Evolutionary conservation across 2,797 vertebrate genomes (phyloP), one percentile per base, ranked within the genome.

Genomic region (Artibeus jamaicensis): DNA sequence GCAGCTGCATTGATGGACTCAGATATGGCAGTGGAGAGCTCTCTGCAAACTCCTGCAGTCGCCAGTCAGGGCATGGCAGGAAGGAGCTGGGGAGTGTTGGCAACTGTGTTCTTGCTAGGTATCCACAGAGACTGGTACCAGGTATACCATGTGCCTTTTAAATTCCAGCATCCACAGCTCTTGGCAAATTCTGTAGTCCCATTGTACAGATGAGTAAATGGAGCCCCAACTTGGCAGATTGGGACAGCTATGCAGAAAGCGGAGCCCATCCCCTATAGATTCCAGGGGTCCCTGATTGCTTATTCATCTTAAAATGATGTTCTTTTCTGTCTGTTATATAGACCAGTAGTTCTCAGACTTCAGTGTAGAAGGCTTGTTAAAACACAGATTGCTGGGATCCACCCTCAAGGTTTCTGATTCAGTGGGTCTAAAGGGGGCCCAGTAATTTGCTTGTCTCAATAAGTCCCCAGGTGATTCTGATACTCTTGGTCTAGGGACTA

Each of bases 41-140:
- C 67, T 86, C 24, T 57, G 89, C 44, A 91, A 86, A 90, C 65
- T 89, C 82, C 86, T 91, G 65, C 76, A 78, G 12, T 78, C 22
- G 0, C 89, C 86, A 67, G 59, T 74, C 59, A 73, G 70, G 62
- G 53, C 26, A 34, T 65, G 70, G 94, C 11, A 44, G 50, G 42
- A 93, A 86, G 86, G 76, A 96, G 79, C 77, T 85, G 89, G 37
- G 79, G 46, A 90, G 46, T 71, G 42, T 16, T 93, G 95, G 89
- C 48, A 89, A 86, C 48, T 57, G 34, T 86, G 79, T 86, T 93
- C 85, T 86, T 93, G 42, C 71, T 62, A 78, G 89, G 95, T 97
- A 86, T 96, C 95, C 97, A 89, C 96, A 97, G 97, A 97, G 95
- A 96, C 92, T 21, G 93, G 92, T 97, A 90, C 95, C 92, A 81